phyloP scores from a whole-genome alignment of 2,797 vertebrate species.

The Ctenochaetus hawaiiensis region DNA sequence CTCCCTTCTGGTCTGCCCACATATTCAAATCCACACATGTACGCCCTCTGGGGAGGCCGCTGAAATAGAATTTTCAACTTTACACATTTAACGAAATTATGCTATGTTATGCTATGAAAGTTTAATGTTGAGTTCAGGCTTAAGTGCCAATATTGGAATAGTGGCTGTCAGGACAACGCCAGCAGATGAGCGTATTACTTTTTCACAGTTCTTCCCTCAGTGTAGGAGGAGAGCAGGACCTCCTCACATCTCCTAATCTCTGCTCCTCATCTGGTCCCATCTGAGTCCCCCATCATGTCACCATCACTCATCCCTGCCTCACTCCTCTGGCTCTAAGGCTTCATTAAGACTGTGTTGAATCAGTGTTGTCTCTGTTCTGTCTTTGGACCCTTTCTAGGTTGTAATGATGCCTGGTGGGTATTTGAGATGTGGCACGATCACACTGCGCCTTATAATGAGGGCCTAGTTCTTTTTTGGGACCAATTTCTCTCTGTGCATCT shows the following conservation, averaged over 20 bases:
- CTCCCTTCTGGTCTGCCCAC: not conserved
- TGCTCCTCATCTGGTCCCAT: constrained; percentile 56
- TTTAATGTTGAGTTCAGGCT: constrained; percentile 17
- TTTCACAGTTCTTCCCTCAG: constrained; percentile 15
- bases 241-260: constrained; percentile 37
- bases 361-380: constrained; percentile 76
- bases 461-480: constrained; percentile 68
- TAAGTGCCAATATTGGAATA: constrained; percentile 8
- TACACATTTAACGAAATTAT: not conserved
- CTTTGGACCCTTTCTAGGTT: constrained; percentile 74
- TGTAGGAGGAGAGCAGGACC: constrained; percentile 20
- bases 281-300: constrained; percentile 59
- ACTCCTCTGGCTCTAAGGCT: constrained; percentile 63
- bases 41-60: not conserved
- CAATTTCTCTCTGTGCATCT: constrained; percentile 44
- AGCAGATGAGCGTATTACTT: constrained; percentile 39
- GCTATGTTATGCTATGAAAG: constrained; percentile 12
- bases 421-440: constrained; percentile 74
- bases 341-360: constrained; percentile 81
- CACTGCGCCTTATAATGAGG: constrained; percentile 73
- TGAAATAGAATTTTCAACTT: constrained; percentile 15
- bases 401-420: constrained; percentile 83
- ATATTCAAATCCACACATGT: constrained; percentile 12
- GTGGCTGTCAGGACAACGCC: not conserved
- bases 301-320: constrained; percentile 56